A percentile compares a stretch with the other conserved stretches of the same genome.
Evolutionary conservation across 2,113 vertebrate genomes (phyloP).

Genomic region (Serinus canaria): DNA sequence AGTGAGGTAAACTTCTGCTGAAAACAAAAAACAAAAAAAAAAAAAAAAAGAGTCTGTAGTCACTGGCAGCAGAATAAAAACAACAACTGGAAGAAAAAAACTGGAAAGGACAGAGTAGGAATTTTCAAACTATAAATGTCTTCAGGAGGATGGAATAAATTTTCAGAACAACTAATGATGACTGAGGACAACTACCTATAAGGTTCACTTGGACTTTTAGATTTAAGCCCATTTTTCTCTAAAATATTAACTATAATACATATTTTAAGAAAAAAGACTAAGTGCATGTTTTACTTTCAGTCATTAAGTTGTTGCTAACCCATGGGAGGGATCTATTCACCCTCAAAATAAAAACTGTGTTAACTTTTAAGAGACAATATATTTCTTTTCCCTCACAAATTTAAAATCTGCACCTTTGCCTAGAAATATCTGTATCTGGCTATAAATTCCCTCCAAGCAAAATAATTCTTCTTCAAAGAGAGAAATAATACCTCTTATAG

Average conservation of each 20-base stretch:
- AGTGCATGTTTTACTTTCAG: neutral
- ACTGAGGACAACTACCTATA: neutral
- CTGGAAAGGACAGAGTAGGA: neutral
- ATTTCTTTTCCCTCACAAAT: constrained; percentile 18
- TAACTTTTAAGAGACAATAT: constrained; percentile 6
- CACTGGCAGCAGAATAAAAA: neutral
- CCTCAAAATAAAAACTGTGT: constrained; percentile 17
- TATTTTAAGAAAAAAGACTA: neutral
- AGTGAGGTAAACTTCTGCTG: neutral
- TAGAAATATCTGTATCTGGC: constrained; percentile 27
- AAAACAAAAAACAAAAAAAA: neutral
- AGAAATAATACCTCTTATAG: constrained; percentile 6
- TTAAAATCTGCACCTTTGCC: constrained; percentile 21
- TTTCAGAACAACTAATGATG: neutral
- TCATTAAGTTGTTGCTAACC: constrained; percentile 28
- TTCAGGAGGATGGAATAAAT: neutral
- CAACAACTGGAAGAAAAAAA: constrained; percentile 1
- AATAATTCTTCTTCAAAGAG: constrained; percentile 35
- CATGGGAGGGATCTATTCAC: constrained; percentile 1
- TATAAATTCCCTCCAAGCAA: constrained; percentile 49
- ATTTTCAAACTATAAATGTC: neutral
- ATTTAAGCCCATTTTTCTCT: neutral
- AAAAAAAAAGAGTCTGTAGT: neutral
- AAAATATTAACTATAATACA: neutral
- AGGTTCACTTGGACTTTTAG: neutral